Base-by-base conservation (phyloP, 2,113 vertebrate species). In the Manacus vitellinus region DNA sequence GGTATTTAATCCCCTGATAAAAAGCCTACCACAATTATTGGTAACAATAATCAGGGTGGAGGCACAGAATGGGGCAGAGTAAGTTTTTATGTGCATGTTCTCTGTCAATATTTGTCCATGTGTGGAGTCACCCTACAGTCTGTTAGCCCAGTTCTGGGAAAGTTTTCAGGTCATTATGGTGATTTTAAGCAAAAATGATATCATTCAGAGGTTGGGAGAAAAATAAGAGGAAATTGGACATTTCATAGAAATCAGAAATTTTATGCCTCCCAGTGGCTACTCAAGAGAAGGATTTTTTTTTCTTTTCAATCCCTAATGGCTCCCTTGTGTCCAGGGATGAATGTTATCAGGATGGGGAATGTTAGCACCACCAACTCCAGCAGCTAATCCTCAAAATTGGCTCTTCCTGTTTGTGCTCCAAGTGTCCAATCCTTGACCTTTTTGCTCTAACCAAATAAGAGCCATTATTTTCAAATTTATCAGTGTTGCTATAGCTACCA, bases 381-480 rank as follows among this genome's bases (percentile, higher is more conserved):
- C 37, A 62, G n/a, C 76, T 72, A 68, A 58, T 79, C 71, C 46
- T 74, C 41, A 39, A 79, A 73, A 92, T 19, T 5, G 2, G 5
- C 67, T 80, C 59, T 75, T 93, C 58, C 41, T 76, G 10, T 88
- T 89, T 70, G 54, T 82, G 27, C 46, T 63, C 19, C 24, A 9
- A 25, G 12, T 62, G 51, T 85, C 93, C 41, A 56, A 55, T 55
- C 75, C 75, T 76, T 90, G 85, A 96, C 68, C 51, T 84, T 86
- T 94, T 14, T 6, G 17, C 83, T 39, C 39, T 30, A 82, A 85
- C 28, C 33, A 89, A 93, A 67, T 30, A 84, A 58, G 12, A 52
- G 37, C 14, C 33, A 85, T 89, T 95, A 74, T 67, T 95, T 78
- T 93, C 55, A 67, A 78, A 93, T 88, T 78, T 93, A 81, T 96